These are phyloP conservation scores for Aphelenchoides fujianensis DNA, from an alignment of 1,140 invertebrate genomes.

Conservation along the genomic window DNA sequence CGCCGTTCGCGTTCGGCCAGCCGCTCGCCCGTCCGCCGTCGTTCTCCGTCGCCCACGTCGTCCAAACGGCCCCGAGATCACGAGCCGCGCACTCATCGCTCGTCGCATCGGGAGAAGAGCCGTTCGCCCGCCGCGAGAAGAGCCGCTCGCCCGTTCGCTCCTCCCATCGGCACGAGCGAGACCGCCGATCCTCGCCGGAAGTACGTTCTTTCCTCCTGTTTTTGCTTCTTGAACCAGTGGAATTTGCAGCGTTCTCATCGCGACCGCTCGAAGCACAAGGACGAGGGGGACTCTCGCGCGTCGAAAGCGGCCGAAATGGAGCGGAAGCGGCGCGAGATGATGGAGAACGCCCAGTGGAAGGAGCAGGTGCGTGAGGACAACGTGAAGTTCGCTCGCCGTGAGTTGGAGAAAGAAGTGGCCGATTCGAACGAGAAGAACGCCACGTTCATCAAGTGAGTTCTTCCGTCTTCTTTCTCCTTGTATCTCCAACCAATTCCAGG, in stretches of 20 bases:
- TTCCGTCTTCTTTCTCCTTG: too few relatives aligned
- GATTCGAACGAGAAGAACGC: background rate
- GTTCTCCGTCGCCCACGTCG: too few relatives aligned
- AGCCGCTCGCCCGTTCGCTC: too few relatives aligned
- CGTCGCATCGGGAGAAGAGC: too few relatives aligned
- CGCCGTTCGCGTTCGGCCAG: too few relatives aligned
- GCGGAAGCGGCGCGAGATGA: slow-evolving; percentile 5
- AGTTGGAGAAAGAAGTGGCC: slow-evolving; percentile 6
- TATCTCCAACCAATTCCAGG: background rate
- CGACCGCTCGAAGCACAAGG: background rate
- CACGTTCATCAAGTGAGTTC: slow-evolving; percentile 13
- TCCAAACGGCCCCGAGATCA: too few relatives aligned
- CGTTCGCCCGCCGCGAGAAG: background rate
- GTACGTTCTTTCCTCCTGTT: too few relatives aligned
- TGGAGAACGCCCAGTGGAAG: slow-evolving; percentile 17
- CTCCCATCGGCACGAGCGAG: background rate
- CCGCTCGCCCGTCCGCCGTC: too few relatives aligned
- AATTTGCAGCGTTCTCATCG: slow-evolving; percentile 4
- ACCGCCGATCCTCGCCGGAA: background rate
- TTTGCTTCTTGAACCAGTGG: too few relatives aligned
- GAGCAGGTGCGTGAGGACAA: slow-evolving; percentile 15
- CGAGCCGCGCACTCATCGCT: too few relatives aligned
- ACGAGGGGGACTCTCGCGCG: too few relatives aligned
- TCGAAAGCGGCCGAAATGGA: slow-evolving; percentile 20
- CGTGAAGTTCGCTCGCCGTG: slow-evolving; percentile 1